These are phyloP conservation scores for Nixonia krombeini DNA, from an alignment of 1,140 invertebrate species.

Conservation along the genomic window DNA sequence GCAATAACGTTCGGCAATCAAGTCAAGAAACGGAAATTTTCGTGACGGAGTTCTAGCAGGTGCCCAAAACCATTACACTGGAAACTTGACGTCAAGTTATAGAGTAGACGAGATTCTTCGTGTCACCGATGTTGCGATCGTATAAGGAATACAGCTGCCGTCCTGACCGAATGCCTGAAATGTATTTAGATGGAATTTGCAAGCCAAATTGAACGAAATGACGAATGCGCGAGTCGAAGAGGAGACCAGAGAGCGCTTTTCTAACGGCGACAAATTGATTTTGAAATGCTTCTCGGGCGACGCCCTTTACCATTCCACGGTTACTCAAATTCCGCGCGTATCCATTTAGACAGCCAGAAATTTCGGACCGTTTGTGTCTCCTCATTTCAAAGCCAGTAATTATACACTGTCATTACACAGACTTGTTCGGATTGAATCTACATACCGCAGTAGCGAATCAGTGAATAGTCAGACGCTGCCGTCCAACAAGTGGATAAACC, in stretches of 20 bases:
- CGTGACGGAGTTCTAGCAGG: too few species aligned
- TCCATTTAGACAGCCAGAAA: slow-evolving; percentile 42
- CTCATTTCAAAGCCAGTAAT: slow-evolving; percentile 47
- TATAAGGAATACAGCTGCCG: slow-evolving; percentile 33
- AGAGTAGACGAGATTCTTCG: slow-evolving; percentile 18
- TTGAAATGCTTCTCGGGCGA: slow-evolving; percentile 58
- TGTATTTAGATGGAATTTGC: slow-evolving; percentile 67
- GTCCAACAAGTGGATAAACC: slow-evolving; percentile 26
- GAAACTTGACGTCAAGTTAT: too few species aligned
- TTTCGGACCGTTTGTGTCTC: slow-evolving; percentile 46
- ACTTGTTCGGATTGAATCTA: slow-evolving; percentile 44
- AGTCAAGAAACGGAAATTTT: too few species aligned
- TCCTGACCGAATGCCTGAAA: slow-evolving; percentile 42
- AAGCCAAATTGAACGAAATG: slow-evolving; percentile 67
- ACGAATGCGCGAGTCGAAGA: slow-evolving; percentile 49
- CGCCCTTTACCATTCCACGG: slow-evolving; percentile 55
- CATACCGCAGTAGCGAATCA: slow-evolving; percentile 45
- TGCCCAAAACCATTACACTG: too few species aligned
- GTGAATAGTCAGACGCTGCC: slow-evolving; percentile 39
- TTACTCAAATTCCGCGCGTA: slow-evolving; percentile 59
- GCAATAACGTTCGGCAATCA: too few species aligned
- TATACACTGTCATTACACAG: slow-evolving; percentile 42
- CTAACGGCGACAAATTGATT: slow-evolving; percentile 66
- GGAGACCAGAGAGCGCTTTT: slow-evolving; percentile 47
- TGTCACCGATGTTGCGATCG: slow-evolving; percentile 25